Evolutionary conservation across 2,113 vertebrate genomes (phyloP).

Genomic region (Apaloderma vittatum): DNA sequence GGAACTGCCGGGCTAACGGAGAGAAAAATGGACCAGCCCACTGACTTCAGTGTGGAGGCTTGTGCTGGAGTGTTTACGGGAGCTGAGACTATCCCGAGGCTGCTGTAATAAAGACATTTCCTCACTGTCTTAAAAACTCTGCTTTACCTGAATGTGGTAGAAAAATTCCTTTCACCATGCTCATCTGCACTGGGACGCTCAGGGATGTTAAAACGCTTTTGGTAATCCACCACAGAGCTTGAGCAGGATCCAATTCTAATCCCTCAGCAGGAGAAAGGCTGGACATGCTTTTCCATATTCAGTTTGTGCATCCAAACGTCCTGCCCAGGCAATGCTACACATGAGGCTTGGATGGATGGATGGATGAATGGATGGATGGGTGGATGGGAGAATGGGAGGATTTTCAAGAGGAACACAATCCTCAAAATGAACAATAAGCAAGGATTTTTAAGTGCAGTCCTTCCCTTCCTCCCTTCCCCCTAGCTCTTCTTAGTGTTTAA

Average conservation of each 20-base stretch:
- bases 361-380: not conserved
- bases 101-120: not conserved
- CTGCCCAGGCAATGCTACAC: not conserved
- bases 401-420: not conserved
- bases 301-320: not conserved
- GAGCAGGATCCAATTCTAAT: not conserved
- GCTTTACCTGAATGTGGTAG: not conserved
- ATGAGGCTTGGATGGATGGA: not conserved
- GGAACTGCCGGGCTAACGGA: not conserved
- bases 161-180: not conserved
- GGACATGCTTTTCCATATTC: not conserved
- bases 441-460: slow-evolving; percentile 11
- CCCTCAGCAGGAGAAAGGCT: not conserved
- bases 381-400: not conserved
- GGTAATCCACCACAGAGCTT: not conserved
- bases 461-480: not conserved
- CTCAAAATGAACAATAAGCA: not conserved
- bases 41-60: not conserved
- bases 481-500: slow-evolving; percentile 29
- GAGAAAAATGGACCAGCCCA: not conserved
- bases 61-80: not conserved
- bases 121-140: not conserved
- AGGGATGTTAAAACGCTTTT: not conserved
- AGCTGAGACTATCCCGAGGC: not conserved
- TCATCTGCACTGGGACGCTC: not conserved